Evolutionary conservation across 2,888 invertebrate species (phyloP).

Genomic region (Tipula confusa): DNA sequence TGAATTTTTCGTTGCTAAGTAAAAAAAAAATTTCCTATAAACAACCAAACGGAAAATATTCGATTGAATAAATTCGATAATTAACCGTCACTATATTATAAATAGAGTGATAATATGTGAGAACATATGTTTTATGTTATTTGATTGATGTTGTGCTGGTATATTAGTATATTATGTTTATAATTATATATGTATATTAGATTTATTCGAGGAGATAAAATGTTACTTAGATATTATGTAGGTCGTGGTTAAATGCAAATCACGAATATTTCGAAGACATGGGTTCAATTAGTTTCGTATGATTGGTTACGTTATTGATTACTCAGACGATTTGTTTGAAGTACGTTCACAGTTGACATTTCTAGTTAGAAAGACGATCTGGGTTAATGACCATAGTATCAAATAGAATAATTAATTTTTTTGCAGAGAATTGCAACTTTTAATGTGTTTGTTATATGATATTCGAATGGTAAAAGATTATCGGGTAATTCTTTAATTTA

Average conservation of each 20-base stretch:
- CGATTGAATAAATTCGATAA: background rate
- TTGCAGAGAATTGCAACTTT: background rate
- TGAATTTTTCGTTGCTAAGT: background rate
- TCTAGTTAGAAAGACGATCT: background rate
- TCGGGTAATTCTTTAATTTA: no score
- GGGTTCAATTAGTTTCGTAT: background rate
- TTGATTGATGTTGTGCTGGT: background rate
- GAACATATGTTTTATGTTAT: background rate
- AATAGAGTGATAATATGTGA: background rate
- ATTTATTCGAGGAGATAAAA: background rate
- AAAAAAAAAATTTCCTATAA: background rate
- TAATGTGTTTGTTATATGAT: background rate
- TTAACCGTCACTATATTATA: background rate
- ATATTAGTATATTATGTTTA: no score
- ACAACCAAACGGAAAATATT: background rate
- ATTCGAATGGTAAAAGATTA: no score
- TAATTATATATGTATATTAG: background rate
- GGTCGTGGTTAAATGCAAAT: constrained; percentile 9
- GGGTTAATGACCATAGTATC: background rate
- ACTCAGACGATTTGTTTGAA: background rate
- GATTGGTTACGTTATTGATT: background rate
- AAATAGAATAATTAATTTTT: background rate
- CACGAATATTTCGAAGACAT: background rate
- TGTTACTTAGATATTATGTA: background rate
- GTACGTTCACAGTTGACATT: background rate